These are phyloP conservation scores for Paraplagusia blochii DNA, from an alignment of 2,113 vertebrate genomes.

Conservation along the genomic window DNA sequence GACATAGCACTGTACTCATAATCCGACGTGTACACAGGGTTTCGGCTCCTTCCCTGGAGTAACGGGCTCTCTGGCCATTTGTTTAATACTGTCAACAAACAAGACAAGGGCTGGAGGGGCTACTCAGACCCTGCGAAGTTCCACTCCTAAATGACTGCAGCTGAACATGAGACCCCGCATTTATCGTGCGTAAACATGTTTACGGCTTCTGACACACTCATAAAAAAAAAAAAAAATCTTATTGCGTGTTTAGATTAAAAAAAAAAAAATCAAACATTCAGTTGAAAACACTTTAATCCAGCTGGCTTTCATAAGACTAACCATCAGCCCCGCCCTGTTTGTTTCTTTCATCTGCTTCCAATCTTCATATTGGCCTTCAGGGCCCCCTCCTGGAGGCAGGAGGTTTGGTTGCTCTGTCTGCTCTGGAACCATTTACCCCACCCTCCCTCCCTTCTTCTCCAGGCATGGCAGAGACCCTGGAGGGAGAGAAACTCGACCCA, in stretches of 20 bases:
- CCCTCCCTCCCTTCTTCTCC: constrained; percentile 53
- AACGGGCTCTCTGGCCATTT: constrained; percentile 66
- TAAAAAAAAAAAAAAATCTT: not conserved
- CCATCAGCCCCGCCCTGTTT: constrained; percentile 46
- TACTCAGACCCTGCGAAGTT: constrained; percentile 39
- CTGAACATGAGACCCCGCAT: constrained; percentile 30
- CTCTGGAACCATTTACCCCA: constrained; percentile 65
- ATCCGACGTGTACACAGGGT: constrained; percentile 11
- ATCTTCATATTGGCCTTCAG: constrained; percentile 50
- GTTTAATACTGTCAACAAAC: constrained; percentile 68
- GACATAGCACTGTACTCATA: constrained; percentile 8
- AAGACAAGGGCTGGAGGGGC: constrained; percentile 58
- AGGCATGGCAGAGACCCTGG: constrained; percentile 48
- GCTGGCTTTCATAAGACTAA: constrained; percentile 48
- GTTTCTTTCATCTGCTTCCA: constrained; percentile 69
- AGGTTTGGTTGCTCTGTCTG: constrained; percentile 65
- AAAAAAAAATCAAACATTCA: constrained; percentile 7
- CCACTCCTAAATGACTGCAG: constrained; percentile 39
- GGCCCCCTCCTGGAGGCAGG: constrained; percentile 53
- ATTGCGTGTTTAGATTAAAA: constrained; percentile 14
- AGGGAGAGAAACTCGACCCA: constrained; percentile 51
- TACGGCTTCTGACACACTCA: constrained; percentile 5
- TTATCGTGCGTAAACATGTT: constrained; percentile 37
- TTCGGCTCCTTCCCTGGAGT: constrained; percentile 46
- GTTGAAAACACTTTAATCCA: constrained; percentile 37